Evolutionary conservation across 53 echinoderm and acorn worm genomes (phyloP), one percentile per base, ranked within the genome.

Genomic region (Echinometra lucunter): DNA sequence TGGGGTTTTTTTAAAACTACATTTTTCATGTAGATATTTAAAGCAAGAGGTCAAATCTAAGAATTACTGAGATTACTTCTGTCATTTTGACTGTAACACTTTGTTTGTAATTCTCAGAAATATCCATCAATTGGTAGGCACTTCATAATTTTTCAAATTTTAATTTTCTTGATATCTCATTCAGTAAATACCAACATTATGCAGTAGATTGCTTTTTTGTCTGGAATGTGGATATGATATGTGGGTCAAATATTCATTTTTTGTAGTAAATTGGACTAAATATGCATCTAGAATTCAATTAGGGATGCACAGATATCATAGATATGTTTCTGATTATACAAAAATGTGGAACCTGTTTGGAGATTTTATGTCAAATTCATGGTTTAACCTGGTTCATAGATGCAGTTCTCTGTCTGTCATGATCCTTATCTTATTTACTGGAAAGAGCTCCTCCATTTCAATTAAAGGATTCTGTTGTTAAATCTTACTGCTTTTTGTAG

Each of bases 221-320:
- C 81, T 25, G 23, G 81, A 81, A 42, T 81, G 17, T 23, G 44
- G 40, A 81, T 81, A 44, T 44, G 28, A 81, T 44, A 44, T 0
- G 27, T 49, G 28, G 53, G 85, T 85, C 49, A 85, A 85, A 85
- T 85, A 85, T 85, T 38, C 35, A 40, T 3, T n/a, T 85, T 47
- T 11, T 1, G 12, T 27, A 2, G 21, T 19, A 85, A 85, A 47
- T 49, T 85, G 4, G 85, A 49, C 53, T 21, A 85, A 85, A 9
- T 49, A 85, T 85, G 85, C 85, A 85, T 85, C 85, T 85, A 49
- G 47, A 49, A 47, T 85, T 11, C 49, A 85, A 28, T 85, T 45
- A 35, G 30, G 28, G 49, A 85, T 49, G 47, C 12, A 85, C 13
- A 85, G 85, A 85, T 85, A 85, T 16, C 81, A 47, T 2, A 10